These are phyloP conservation scores for Ricordea florida DNA, from an alignment of 92 coral and sea anemone genomes.

Conservation along the genomic window DNA sequence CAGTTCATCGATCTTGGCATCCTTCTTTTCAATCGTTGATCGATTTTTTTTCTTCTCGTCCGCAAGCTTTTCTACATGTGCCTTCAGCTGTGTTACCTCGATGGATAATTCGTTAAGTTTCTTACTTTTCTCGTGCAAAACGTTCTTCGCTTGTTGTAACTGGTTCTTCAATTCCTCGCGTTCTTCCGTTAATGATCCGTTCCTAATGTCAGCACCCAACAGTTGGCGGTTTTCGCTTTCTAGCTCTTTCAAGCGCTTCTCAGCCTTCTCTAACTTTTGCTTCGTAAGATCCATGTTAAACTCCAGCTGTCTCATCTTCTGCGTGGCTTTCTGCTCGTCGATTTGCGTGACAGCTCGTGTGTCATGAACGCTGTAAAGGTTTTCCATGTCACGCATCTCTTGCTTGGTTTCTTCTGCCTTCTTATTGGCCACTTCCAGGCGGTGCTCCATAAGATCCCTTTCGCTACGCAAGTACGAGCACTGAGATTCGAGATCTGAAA, in stretches of 20 bases:
- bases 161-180: constrained; percentile 47
- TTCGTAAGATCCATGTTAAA: constrained; percentile 64
- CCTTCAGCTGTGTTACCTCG: constrained; percentile 57
- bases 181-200: constrained; percentile 37
- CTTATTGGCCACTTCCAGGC: constrained; percentile 40
- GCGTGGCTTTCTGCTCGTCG: constrained; percentile 36
- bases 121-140: constrained; percentile 38
- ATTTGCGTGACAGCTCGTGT: constrained; percentile 14
- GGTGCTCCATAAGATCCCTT: constrained; percentile 61
- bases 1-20: constrained; percentile 45
- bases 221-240: constrained; percentile 60
- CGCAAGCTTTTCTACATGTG: constrained; percentile 58
- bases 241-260: constrained; percentile 53
- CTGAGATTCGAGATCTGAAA: constrained; percentile 55
- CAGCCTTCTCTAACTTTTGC: constrained; percentile 69
- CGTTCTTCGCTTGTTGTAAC: constrained; percentile 31
- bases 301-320: constrained; percentile 60
- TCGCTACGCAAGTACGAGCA: constrained; percentile 49
- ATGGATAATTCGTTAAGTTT: constrained; percentile 52
- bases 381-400: constrained; percentile 66
- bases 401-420: constrained; percentile 56
- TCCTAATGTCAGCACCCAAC: constrained; percentile 58
- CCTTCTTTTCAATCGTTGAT: constrained; percentile 55
- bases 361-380: constrained; percentile 47
- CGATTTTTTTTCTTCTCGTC: constrained; percentile 58